Percentiles rank a stretch among this genome's conserved stretches.
Evolutionary conservation across 2,888 invertebrate species (phyloP).

Genomic region (Pyrgus malvae): DNA sequence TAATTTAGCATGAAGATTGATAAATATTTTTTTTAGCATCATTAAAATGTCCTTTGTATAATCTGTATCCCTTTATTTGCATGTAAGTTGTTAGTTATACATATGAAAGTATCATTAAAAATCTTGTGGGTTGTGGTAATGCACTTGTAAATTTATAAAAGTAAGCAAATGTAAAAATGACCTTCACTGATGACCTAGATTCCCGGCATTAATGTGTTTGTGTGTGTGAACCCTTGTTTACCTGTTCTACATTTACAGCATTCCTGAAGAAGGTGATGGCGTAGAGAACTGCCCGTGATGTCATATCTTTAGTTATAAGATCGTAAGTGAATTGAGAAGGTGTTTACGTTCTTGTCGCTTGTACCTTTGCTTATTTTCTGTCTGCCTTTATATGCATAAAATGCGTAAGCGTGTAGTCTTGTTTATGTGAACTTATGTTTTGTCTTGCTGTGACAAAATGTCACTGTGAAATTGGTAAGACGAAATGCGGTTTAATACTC

Average conservation of each 20-base stretch:
- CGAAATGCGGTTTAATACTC: no score
- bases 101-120: neutral
- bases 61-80: neutral
- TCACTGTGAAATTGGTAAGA: no score
- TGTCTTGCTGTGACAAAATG: no score
- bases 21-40: neutral
- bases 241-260: constrained; percentile 83
- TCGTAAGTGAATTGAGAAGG: constrained; percentile 69
- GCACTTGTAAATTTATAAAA: neutral
- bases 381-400: no score
- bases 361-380: neutral
- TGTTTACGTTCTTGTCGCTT: constrained; percentile 12
- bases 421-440: no score
- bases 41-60: neutral
- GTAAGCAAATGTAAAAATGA: neutral
- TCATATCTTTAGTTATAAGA: constrained; percentile 81
- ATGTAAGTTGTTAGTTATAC: neutral
- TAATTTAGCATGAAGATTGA: neutral
- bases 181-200: neutral
- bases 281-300: constrained; percentile 72
- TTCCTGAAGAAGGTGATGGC: constrained; percentile 91
- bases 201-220: constrained; percentile 15
- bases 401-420: no score
- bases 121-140: neutral
- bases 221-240: constrained; percentile 66